These are phyloP conservation scores for Manacus vitellinus DNA, from an alignment of 2,113 vertebrate genomes.

Conservation along the genomic window DNA sequence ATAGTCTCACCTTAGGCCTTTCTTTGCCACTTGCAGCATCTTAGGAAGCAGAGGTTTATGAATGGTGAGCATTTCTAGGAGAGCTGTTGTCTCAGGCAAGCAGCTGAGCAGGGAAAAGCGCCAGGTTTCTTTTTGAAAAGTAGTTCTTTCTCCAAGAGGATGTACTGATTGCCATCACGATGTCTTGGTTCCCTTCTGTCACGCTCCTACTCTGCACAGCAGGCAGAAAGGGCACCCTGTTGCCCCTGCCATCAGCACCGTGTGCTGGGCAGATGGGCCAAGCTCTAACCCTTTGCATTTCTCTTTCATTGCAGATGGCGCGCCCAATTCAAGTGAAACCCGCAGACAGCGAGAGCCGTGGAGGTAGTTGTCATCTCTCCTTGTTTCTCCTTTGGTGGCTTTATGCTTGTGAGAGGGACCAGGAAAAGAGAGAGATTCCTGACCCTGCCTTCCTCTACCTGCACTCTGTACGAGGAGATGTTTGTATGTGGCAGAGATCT, in stretches of 20 bases:
- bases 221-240: not conserved
- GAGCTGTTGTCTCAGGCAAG: not conserved
- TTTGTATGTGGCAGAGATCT: not conserved
- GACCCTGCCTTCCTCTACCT: not conserved
- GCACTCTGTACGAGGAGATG: not conserved
- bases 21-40: not conserved
- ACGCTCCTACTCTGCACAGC: not conserved
- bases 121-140: not conserved
- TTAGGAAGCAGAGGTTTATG: not conserved
- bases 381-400: slow-evolving; percentile 9
- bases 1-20: not conserved
- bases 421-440: not conserved
- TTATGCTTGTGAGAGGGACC: not conserved
- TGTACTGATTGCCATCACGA: not conserved
- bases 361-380: slow-evolving; percentile 87
- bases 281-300: slow-evolving; percentile 23
- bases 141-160: not conserved
- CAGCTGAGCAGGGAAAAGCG: not conserved
- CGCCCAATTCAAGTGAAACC: slow-evolving; percentile 87
- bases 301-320: slow-evolving; percentile 76
- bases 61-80: not conserved
- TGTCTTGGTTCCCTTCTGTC: not conserved
- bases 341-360: slow-evolving; percentile 96
- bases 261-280: not conserved
- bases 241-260: not conserved